Evolutionary conservation across 1,140 invertebrate genomes (phyloP).

Genomic region (Phymorhynchus buccinoides): DNA sequence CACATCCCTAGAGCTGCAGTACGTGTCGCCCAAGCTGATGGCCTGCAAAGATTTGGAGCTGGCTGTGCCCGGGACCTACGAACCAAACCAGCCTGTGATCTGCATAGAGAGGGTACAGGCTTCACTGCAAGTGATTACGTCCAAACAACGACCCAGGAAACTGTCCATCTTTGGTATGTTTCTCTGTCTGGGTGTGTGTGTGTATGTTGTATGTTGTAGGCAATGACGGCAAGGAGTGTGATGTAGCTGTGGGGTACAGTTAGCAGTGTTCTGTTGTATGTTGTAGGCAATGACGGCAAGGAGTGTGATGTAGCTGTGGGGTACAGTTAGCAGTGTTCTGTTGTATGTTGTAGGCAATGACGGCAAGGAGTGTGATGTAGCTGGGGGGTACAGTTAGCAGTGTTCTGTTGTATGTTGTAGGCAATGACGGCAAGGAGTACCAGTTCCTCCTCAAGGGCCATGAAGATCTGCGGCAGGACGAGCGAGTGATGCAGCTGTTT

Average conservation of each 20-base stretch:
- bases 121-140: conserved; percentile 92
- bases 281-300: not conserved
- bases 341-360: not conserved
- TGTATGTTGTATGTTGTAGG: not conserved
- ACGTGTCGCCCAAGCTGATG: conserved; percentile 94
- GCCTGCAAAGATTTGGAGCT: conserved; percentile 92
- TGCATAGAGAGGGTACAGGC: conserved; percentile 90
- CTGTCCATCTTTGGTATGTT: conserved; percentile 87
- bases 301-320: not conserved
- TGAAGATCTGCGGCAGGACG: conserved; percentile 98
- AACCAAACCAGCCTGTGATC: conserved; percentile 88
- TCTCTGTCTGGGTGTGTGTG: not conserved
- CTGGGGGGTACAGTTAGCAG: not conserved
- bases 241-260: not conserved
- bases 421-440: conserved; percentile 97
- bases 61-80: conserved; percentile 95
- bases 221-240: not conserved
- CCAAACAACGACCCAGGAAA: conserved; percentile 97
- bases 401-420: conserved; percentile 70
- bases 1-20: conserved; percentile 86
- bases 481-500: conserved; percentile 99
- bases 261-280: not conserved
- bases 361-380: not conserved
- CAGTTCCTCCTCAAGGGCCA: conserved; percentile 99
- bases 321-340: not conserved